These are phyloP conservation scores for Chloroceryle amazona DNA, from an alignment of 2,797 vertebrate genomes.

Conservation along the genomic window DNA sequence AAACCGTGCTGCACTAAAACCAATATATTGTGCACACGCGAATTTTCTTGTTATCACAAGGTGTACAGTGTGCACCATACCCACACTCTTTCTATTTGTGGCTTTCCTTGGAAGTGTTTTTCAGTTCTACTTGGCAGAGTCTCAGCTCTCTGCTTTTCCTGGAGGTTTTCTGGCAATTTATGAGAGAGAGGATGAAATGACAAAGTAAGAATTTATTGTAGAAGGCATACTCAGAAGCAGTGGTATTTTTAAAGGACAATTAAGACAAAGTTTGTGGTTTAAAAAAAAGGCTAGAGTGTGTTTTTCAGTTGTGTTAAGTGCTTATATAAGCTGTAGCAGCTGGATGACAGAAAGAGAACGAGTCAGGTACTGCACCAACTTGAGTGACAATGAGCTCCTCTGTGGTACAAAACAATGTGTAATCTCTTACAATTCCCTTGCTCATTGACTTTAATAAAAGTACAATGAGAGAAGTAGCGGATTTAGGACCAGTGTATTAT, in stretches of 20 bases:
- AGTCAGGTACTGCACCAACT: slow-evolving; percentile 17
- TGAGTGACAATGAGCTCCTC: neutral
- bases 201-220: neutral
- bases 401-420: slow-evolving; percentile 42
- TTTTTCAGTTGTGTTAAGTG: neutral
- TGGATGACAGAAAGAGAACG: neutral
- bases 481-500: slow-evolving; percentile 44
- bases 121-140: neutral
- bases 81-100: neutral
- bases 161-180: neutral
- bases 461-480: slow-evolving; percentile 40
- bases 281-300: neutral
- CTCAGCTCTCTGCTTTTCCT: neutral
- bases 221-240: neutral
- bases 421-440: slow-evolving; percentile 56
- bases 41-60: neutral
- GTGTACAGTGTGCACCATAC: accelerated
- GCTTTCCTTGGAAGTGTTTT: neutral
- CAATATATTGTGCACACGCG: neutral
- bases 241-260: neutral
- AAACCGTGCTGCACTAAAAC: neutral
- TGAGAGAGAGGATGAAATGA: neutral
- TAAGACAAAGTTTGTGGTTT: neutral
- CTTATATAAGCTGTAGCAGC: slow-evolving; percentile 27
- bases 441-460: slow-evolving; percentile 58